Base-by-base conservation (phyloP, 2,113 vertebrate species). In the Sturnus vulgaris region DNA sequence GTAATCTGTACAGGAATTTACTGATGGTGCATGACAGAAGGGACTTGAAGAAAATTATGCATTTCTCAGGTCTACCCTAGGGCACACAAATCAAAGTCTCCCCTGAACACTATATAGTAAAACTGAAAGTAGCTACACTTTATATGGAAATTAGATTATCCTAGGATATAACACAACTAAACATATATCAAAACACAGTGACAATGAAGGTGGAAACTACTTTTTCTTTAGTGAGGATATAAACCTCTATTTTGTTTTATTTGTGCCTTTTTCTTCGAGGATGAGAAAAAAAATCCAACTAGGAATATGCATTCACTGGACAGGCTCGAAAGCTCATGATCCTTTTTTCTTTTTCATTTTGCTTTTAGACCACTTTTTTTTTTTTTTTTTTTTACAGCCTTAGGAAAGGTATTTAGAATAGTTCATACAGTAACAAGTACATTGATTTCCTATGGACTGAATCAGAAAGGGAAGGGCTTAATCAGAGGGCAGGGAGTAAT, bases 61-160 rank as follows among this genome's bases (percentile, higher is more conserved):
- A 81, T 97, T 95, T 90, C 96, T 97, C 94, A 96, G 95, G 96
- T 97, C 92, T 96, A 96, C 96, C 97, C 96, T 82, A 78, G 92
- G 97, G 97, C 97, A 97, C 93, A 98, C 97, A 98, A 98, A 98
- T 98, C 98, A 98, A 97, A 98, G 92, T 92, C 94, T 97, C 71
- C 75, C 78, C 82, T 97, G 94, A 95, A 97, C 56, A 91, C 86
- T 76, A 82, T 70, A 78, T 28, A 95, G 95, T 92, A 96, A 97
- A 98, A 97, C 82, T 93, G 96, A 94, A 98, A 96, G 97, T 92
- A 97, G 91, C 88, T 95, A 94, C 89, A 97, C 96, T 98, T 98
- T 98, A 97, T 97, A 98, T 98, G 98, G 97, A 98, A 98, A 98
- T 98, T 91, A 97, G 97, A 90, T 97, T 84, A 95, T 98, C 86